phyloP scores from a whole-genome alignment of 2,797 vertebrate genomes.

The Balearica regulorum region DNA sequence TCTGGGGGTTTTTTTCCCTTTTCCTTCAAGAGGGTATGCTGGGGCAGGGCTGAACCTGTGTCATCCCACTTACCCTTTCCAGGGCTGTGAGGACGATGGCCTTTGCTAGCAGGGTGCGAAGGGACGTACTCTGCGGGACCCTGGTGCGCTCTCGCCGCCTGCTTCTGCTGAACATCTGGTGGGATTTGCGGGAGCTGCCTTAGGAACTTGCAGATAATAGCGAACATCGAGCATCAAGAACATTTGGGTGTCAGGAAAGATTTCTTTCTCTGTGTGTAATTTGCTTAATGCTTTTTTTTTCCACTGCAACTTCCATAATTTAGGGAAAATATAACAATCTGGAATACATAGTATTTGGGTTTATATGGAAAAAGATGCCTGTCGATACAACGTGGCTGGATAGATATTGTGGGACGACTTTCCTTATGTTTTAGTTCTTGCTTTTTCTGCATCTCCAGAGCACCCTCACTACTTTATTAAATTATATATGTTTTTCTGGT shows the following conservation, averaged over 20 bases:
- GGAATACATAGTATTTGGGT: background rate
- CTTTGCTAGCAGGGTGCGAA: background rate
- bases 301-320: background rate
- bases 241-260: background rate
- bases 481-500: background rate
- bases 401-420: background rate
- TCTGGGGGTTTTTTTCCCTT: accelerated
- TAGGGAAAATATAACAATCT: background rate
- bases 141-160: accelerated
- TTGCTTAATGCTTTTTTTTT: background rate
- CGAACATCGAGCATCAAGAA: background rate
- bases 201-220: background rate
- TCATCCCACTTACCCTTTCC: background rate
- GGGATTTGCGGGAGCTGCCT: background rate
- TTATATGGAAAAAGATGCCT: background rate
- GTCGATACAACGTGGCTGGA: background rate
- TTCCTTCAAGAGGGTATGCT: background rate
- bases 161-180: background rate
- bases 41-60: background rate
- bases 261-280: background rate
- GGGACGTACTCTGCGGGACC: background rate
- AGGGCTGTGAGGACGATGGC: background rate
- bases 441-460: background rate
- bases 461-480: background rate
- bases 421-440: background rate